These are phyloP conservation scores for Phoenicopterus ruber DNA, from an alignment of 2,113 vertebrate genomes.

Conservation along the genomic window DNA sequence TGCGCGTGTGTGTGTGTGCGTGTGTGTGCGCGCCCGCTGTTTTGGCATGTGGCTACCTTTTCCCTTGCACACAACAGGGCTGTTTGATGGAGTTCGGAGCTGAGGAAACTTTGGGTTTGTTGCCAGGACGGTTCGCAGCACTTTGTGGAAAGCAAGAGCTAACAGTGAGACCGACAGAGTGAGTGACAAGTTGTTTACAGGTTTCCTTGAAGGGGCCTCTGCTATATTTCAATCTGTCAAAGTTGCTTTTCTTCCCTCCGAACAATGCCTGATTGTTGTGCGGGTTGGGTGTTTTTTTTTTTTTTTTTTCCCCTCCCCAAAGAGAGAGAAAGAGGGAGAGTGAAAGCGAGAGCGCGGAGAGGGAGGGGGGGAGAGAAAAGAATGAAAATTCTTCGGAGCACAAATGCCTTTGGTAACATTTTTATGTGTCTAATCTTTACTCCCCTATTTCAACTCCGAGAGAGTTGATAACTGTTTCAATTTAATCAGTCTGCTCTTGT, in stretches of 20 bases:
- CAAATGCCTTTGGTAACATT: conserved; percentile 80
- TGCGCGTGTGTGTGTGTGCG: background rate
- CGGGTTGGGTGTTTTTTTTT: conserved; percentile 44
- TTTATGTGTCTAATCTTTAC: conserved; percentile 24
- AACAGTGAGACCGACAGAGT: conserved; percentile 75
- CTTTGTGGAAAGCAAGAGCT: conserved; percentile 73
- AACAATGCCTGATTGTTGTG: conserved; percentile 93
- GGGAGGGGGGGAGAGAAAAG: background rate
- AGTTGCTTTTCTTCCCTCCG: conserved; percentile 88
- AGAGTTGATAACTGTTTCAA: conserved; percentile 61
- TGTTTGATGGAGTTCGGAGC: conserved; percentile 73
- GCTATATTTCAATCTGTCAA: conserved; percentile 96
- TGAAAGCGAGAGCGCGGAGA: background rate
- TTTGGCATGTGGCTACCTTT: conserved; percentile 63
- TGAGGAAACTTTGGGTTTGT: conserved; percentile 71
- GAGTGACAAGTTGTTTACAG: conserved; percentile 89
- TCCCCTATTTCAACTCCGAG: conserved; percentile 17
- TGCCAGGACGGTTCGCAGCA: conserved; percentile 75
- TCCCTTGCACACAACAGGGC: conserved; percentile 27
- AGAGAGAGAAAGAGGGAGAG: background rate
- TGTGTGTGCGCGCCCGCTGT: background rate
- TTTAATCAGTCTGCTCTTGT: conserved; percentile 56
- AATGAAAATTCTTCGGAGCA: conserved; percentile 77
- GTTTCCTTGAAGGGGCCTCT: conserved; percentile 86
- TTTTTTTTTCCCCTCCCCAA: conserved; percentile 28